These are phyloP conservation scores for Zaprionus nigranus DNA, from an alignment of 1,140 invertebrate species.

Conservation along the genomic window DNA sequence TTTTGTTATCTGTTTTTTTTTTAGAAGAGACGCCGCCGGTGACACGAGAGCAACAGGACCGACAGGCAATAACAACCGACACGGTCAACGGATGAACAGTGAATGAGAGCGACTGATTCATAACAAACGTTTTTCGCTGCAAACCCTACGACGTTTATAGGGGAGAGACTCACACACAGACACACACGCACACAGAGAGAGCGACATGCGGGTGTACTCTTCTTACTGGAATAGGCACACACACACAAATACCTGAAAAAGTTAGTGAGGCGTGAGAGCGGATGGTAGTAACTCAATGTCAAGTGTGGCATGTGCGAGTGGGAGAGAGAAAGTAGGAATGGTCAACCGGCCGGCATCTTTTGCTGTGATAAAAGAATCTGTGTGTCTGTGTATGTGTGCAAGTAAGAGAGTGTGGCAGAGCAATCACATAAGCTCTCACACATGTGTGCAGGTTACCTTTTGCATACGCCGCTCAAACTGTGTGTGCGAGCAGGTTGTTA, in stretches of 20 bases:
- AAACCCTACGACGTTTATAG: conserved; percentile 53
- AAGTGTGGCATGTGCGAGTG: conserved; percentile 63
- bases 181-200: background rate
- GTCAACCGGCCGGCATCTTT: conserved; percentile 67
- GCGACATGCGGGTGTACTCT: conserved; percentile 7
- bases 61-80: conserved; percentile 49
- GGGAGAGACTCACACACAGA: conserved; percentile 23
- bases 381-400: conserved; percentile 22
- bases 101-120: conserved; percentile 71
- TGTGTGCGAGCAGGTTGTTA: conserved; percentile 40
- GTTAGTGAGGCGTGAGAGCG: conserved; percentile 37
- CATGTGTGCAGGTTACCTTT: conserved; percentile 6
- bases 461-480: conserved; percentile 38
- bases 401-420: conserved; percentile 36
- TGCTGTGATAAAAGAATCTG: conserved; percentile 27
- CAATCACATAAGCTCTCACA: background rate
- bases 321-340: conserved; percentile 19
- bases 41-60: conserved; percentile 48
- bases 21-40: conserved; percentile 27
- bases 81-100: conserved; percentile 61
- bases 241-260: conserved; percentile 15
- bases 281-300: conserved; percentile 62
- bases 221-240: conserved; percentile 21
- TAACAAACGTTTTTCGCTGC: conserved; percentile 48
- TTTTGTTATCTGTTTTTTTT: background rate